Conservation (phyloP, 1,140 invertebrate genomes). For the Drosophila equinoxialis region DNA sequence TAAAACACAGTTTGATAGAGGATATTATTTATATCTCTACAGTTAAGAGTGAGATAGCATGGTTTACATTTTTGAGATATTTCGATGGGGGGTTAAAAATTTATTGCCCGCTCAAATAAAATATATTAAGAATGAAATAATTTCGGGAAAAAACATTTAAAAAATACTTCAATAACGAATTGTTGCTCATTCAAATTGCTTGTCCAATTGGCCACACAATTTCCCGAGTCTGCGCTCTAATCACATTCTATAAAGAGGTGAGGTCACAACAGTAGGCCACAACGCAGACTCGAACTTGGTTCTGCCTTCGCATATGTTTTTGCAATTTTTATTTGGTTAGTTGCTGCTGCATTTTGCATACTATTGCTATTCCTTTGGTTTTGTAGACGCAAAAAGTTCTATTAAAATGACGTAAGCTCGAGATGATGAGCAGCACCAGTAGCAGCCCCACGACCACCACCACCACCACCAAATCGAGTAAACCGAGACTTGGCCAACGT, state of each 20-base stretch:
- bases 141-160: no score
- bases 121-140: no score
- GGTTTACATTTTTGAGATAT: no score
- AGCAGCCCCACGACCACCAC: no score
- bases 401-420: conserved; percentile 71
- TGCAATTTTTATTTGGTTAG: conserved; percentile 47
- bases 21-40: no score
- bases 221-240: conserved; percentile 56
- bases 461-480: conserved; percentile 61
- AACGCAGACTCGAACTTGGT: conserved; percentile 21
- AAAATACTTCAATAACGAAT: background rate
- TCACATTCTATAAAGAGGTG: conserved; percentile 42
- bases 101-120: no score
- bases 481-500: conserved; percentile 87
- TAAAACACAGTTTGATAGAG: no score
- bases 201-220: background rate
- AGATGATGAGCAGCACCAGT: conserved; percentile 55
- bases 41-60: no score
- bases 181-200: conserved; percentile 17
- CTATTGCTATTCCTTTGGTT: conserved; percentile 20
- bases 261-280: conserved; percentile 48
- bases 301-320: conserved; percentile 59
- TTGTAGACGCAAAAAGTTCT: conserved; percentile 27
- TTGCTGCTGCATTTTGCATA: conserved; percentile 39
- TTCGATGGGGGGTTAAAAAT: no score